Conservation (phyloP, 2,113 vertebrate genomes). For the Acinonyx jubatus region DNA sequence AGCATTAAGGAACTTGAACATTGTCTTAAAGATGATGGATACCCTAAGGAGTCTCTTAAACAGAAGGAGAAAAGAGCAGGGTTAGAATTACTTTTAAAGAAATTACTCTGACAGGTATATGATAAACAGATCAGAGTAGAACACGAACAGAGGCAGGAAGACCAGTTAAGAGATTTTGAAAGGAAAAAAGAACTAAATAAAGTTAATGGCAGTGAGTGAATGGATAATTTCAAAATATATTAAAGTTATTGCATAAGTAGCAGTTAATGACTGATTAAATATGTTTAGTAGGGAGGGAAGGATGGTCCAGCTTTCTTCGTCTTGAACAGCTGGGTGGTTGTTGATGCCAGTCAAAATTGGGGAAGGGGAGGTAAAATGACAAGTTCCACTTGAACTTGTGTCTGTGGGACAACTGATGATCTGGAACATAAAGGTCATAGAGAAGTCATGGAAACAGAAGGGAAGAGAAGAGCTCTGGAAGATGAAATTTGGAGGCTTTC, state of each 20-base stretch:
- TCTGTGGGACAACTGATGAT: not conserved
- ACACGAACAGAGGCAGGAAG: not conserved
- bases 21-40: not conserved
- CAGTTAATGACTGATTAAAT: not conserved
- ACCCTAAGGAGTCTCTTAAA: not conserved
- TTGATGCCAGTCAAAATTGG: not conserved
- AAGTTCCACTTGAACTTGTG: not conserved
- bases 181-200: not conserved
- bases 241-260: not conserved
- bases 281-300: not conserved
- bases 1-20: not conserved
- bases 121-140: not conserved
- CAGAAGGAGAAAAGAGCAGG: not conserved
- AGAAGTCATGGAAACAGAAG: not conserved
- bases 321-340: not conserved
- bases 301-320: not conserved
- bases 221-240: not conserved
- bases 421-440: not conserved
- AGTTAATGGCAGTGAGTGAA: not conserved
- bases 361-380: not conserved
- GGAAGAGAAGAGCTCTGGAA: not conserved
- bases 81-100: not conserved
- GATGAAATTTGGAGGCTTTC: not conserved
- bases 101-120: not conserved
- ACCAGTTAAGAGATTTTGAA: not conserved